Conservation (phyloP, 2,113 vertebrate species). For the Solea senegalensis region DNA sequence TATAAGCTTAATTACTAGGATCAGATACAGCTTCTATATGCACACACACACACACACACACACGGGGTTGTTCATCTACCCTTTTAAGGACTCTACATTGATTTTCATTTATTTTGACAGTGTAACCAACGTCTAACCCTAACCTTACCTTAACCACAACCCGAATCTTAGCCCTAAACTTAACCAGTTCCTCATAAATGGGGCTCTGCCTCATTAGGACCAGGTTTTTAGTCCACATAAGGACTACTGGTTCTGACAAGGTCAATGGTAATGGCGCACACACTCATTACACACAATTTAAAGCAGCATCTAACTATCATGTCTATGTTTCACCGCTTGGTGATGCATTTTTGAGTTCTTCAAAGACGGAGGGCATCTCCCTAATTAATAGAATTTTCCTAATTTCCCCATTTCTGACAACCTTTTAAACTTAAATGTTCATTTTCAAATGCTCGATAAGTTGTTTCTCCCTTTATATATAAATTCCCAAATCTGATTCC, state of each 20-base stretch:
- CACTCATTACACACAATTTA: slow-evolving; percentile 14
- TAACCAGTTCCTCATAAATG: too few species aligned
- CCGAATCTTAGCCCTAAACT: too few species aligned
- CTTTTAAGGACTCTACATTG: background rate
- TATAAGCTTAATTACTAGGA: slow-evolving; percentile 79
- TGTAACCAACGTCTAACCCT: too few species aligned
- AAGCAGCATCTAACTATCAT: slow-evolving; percentile 69
- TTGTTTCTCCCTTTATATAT: too few species aligned
- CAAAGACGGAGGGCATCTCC: slow-evolving; percentile 59
- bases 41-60: slow-evolving; percentile 24
- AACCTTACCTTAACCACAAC: too few species aligned
- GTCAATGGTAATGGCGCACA: background rate
- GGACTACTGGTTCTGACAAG: too few species aligned
- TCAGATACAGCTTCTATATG: slow-evolving; percentile 58
- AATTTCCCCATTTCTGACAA: too few species aligned
- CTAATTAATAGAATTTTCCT: slow-evolving; percentile 17
- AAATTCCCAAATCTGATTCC: slow-evolving; percentile 77
- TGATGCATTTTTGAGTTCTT: slow-evolving; percentile 78
- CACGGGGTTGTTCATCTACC: background rate
- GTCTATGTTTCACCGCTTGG: slow-evolving; percentile 72
- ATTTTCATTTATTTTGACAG: too few species aligned
- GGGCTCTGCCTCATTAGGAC: too few species aligned
- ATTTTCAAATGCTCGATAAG: too few species aligned
- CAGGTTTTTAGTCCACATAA: too few species aligned
- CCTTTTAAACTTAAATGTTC: too few species aligned